Evolutionary conservation across 2,888 invertebrate species (phyloP), one percentile per base, ranked within the genome.

Genomic region (Lycocerus yunnanus): DNA sequence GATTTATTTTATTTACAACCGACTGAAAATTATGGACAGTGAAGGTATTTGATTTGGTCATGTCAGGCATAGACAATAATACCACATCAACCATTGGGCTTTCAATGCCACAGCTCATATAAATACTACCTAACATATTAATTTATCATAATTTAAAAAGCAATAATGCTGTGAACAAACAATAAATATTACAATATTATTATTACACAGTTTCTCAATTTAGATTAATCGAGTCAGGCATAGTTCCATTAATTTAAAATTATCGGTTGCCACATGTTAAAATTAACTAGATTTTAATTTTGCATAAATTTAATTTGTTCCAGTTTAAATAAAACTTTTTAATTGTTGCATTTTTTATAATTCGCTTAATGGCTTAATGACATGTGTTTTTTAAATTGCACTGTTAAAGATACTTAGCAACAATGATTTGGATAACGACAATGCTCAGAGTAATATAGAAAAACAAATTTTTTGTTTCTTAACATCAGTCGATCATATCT

Each of bases 211-310:
- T 43, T 43, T 43, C 43, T n/a, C 43, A 43, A 43, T 43, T 43
- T 43, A 43, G 43, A 43, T 43, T 43, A 43, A 43, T 43, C 43
- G n/a, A 43, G n/a, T n/a, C 43, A 43, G 43, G n/a, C 43, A 43
- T 8, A 43, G 43, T 43, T 43, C 43, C 43, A 43, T 43, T 43
- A 43, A 43, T 43, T 43, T 43, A 43, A 43, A 43, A 43, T 43
- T 43, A 58, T 68, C 63, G 24, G 58, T 27, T 59, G 27, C 68
- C 63, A 72, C 69, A 67, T 69, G 68, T 76, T 79, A 77, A 43
- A 43, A 43, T 43, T 43, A 43, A 43, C 43, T 43, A 43, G 43
- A 43, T 43, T n/a, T 43, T n/a, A 43, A 43, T n/a, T 43, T 43
- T 43, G 43, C 43, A 43, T 43, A 43, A 43, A 43, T 43, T 43